These are phyloP conservation scores for Synanceia verrucosa DNA, from an alignment of 2,797 vertebrate species.

Conservation along the genomic window DNA sequence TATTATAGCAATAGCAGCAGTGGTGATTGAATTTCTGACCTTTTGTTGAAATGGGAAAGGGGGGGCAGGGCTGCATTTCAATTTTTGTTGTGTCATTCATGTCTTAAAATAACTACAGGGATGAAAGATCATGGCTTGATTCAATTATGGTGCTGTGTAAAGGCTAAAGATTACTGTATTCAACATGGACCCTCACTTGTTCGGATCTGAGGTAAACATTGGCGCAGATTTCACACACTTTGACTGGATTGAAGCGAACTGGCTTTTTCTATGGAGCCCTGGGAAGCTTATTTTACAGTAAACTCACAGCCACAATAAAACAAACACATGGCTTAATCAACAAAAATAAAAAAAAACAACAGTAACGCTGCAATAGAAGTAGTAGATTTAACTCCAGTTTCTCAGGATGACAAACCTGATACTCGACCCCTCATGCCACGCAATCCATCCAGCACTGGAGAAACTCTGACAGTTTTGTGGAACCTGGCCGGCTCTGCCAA, in stretches of 20 bases:
- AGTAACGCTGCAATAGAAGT: neutral
- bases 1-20: conserved; percentile 82
- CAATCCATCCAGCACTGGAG: conserved; percentile 20
- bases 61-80: conserved; percentile 74
- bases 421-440: conserved; percentile 43
- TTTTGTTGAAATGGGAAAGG: conserved; percentile 84
- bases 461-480: conserved; percentile 79
- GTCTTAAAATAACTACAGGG: conserved; percentile 84
- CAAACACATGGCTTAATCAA: conserved; percentile 4
- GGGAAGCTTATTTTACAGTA: conserved; percentile 10
- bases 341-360: conserved; percentile 18
- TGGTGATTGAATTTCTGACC: conserved; percentile 89
- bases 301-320: conserved; percentile 12
- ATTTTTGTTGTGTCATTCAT: conserved; percentile 85
- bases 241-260: conserved; percentile 47
- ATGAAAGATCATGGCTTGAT: conserved; percentile 84
- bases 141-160: conserved; percentile 76
- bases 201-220: conserved; percentile 54
- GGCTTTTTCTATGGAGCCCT: conserved; percentile 17
- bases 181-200: conserved; percentile 73
- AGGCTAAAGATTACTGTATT: conserved; percentile 80
- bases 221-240: conserved; percentile 50
- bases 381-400: neutral
- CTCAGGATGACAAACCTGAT: conserved; percentile 55
- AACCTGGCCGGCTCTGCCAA: conserved; percentile 80